Evolutionary conservation across 2,888 invertebrate species (phyloP).

Genomic region (Oasisia sp.): DNA sequence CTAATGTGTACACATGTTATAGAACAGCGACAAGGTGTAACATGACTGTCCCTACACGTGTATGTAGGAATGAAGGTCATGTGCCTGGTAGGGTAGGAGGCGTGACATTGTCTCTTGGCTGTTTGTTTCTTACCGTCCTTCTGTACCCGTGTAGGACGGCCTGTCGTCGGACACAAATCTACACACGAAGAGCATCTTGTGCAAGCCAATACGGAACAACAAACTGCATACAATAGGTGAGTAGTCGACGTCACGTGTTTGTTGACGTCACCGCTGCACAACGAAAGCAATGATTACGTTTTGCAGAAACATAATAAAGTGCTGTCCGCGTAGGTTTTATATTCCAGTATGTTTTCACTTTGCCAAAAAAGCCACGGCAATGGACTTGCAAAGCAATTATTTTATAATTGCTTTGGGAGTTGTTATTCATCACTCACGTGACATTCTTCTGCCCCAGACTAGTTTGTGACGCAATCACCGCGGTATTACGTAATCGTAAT

Average conservation of each 20-base stretch:
- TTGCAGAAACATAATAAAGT: not conserved
- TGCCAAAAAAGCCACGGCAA: not conserved
- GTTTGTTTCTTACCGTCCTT: not conserved
- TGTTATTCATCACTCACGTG: not conserved
- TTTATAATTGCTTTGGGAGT: not conserved
- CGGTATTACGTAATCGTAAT: not conserved
- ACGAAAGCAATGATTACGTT: not conserved
- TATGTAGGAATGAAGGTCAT: too few relatives aligned
- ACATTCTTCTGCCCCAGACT: not conserved
- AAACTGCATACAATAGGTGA: slow-evolving; percentile 68
- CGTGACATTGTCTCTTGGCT: not conserved
- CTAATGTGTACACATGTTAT: not conserved
- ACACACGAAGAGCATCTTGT: slow-evolving; percentile 62
- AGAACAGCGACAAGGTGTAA: too few relatives aligned
- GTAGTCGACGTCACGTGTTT: slow-evolving; percentile 33
- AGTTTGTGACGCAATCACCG: not conserved
- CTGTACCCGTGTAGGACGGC: not conserved
- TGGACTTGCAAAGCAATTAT: too few relatives aligned
- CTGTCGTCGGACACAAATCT: not conserved
- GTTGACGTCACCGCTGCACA: not conserved
- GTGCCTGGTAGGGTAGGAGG: too few relatives aligned
- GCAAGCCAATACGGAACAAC: slow-evolving; percentile 69
- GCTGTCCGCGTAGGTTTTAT: not conserved
- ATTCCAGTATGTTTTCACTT: not conserved
- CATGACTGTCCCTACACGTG: too few relatives aligned